phyloP scores from a whole-genome alignment of 1,140 invertebrate genomes.

The Ips nitidus region DNA sequence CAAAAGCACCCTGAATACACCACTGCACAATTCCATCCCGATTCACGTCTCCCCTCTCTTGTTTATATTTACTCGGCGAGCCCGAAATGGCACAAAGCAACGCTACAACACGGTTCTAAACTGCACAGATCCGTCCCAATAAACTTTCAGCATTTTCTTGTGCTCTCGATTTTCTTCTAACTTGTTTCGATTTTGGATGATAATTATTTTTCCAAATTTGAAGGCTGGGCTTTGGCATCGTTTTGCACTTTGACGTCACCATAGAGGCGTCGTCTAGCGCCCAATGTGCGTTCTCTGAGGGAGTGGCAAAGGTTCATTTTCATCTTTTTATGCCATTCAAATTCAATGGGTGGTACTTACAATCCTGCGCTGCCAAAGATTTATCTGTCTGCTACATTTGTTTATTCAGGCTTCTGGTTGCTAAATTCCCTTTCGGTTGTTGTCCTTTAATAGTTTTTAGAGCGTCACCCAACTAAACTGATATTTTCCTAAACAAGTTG shows the following conservation, averaged over 20 bases:
- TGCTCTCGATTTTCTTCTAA: conserved; percentile 17
- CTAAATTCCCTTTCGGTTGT: no score
- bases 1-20: conserved; percentile 16
- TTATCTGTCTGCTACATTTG: conserved; percentile 24
- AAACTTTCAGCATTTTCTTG: conserved; percentile 15
- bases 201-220: conserved; percentile 44
- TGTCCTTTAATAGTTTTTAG: no score
- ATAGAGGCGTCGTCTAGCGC: conserved; percentile 48
- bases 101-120: conserved; percentile 16
- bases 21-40: conserved; percentile 12
- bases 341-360: conserved; percentile 50
- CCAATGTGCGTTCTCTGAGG: conserved; percentile 50
- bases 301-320: conserved; percentile 52
- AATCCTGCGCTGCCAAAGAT: conserved; percentile 46
- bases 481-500: no score
- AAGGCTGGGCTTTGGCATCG: conserved; percentile 43
- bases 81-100: conserved; percentile 34
- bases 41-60: conserved; percentile 43
- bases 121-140: conserved; percentile 31
- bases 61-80: conserved; percentile 49
- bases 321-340: conserved; percentile 54
- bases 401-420: neutral
- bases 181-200: conserved; percentile 35
- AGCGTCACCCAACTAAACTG: no score
- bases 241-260: conserved; percentile 50